Conservation (phyloP, 2,797 vertebrate species). For the Chanos chanos region DNA sequence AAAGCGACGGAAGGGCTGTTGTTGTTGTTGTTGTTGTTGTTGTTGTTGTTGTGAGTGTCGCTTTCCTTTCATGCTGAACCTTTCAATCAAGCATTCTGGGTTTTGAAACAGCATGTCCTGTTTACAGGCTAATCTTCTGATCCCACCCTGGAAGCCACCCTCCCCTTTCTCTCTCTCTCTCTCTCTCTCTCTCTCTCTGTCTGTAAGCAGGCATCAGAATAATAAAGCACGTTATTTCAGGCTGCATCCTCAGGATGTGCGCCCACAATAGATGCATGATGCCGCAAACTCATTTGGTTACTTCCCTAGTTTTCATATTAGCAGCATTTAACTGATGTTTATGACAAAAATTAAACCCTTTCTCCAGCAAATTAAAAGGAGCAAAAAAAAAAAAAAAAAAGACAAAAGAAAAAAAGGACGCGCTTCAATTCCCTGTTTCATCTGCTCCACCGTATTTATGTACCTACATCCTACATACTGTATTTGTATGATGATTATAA, state of each 20-base stretch:
- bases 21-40: neutral
- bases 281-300: slow-evolving; percentile 37
- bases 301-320: slow-evolving; percentile 12
- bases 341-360: no score
- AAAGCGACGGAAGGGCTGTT: neutral
- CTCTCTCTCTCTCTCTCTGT: no score
- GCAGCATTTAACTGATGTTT: neutral
- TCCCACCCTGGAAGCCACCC: slow-evolving; percentile 57
- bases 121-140: slow-evolving; percentile 60
- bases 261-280: slow-evolving; percentile 60
- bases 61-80: slow-evolving; percentile 5
- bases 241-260: slow-evolving; percentile 70
- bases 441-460: no score
- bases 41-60: neutral
- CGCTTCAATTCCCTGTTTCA: no score
- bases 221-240: slow-evolving; percentile 52
- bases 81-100: neutral
- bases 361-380: no score
- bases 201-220: neutral
- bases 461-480: no score
- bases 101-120: slow-evolving; percentile 63
- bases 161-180: no score
- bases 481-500: no score
- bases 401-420: no score
- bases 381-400: no score